Evolutionary conservation across 2,888 invertebrate species (phyloP), one percentile per base, ranked within the genome.

Genomic region (Hyposoter didymator): DNA sequence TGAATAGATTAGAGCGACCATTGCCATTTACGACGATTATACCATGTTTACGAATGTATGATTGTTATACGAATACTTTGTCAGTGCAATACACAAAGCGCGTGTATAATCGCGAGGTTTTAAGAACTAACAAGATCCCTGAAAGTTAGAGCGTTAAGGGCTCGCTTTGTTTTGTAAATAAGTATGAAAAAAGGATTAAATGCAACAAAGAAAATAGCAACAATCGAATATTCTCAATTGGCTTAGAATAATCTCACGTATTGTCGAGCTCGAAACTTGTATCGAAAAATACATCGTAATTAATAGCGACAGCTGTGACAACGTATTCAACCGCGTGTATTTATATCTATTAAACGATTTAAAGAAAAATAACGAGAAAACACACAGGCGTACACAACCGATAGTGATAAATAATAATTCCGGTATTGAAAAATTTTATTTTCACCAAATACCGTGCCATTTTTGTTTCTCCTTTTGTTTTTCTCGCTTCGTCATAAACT

Each of bases 71-170:
- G 59, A 66, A 79, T 79, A 82, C 83, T 84, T 89, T 86, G 87
- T 89, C 88, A 89, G 88, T 88, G 90, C 89, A 89, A 89, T 88
- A 88, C 84, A 87, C 89, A 84, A 55, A 55, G 22, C 88, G 87
- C 88, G 87, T 88, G 80, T 78, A 81, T 76, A 45, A 70, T 78
- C 80, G 83, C 83, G 73, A 83, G 83, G 35, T 28, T 22, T 32
- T 0, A 59, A 59, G 1, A 59, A 28, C 73, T 78, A 32, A 69
- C 47, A 17, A 45, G 19, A 49, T 14, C 55, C 78, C 78, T 64
- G 70, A 70, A 78, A 67, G 32, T 82, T 35, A 19, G 47, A 78
- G 19, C 64, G 76, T 83, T n/a, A 32, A 22, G 47, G 78, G 69
- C 84, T 83, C 67, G 59, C 32, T 76, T 59, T 78, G 78, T 84